phyloP scores from a whole-genome alignment of 2,888 invertebrate species.

The Drosophila percnosoma region DNA sequence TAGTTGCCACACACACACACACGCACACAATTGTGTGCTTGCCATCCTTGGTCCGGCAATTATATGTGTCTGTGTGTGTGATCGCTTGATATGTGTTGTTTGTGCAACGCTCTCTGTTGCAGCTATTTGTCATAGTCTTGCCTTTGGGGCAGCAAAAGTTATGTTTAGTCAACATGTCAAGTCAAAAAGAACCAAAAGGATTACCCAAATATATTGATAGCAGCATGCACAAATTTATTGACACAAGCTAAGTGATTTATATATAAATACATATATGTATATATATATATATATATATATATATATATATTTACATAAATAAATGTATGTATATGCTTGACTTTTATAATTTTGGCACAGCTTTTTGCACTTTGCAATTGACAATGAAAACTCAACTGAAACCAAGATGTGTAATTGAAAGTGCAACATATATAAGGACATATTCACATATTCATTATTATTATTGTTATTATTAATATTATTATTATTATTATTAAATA shows the following conservation, averaged over 20 bases:
- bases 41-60: constrained; percentile 25
- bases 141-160: constrained; percentile 36
- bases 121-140: constrained; percentile 58
- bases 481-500: not conserved
- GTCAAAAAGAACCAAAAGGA: constrained; percentile 16
- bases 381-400: not conserved
- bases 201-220: constrained; percentile 26
- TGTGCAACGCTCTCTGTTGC: constrained; percentile 24
- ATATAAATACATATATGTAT: not conserved
- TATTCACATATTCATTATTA: not conserved
- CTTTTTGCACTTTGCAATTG: not conserved
- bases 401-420: not conserved
- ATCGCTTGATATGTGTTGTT: constrained; percentile 17
- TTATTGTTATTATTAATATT: not conserved
- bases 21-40: constrained; percentile 28
- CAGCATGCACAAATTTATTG: constrained; percentile 7
- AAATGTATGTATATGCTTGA: not conserved
- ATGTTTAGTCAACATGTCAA: constrained; percentile 46
- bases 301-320: too few relatives aligned
- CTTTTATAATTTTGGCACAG: not conserved
- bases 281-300: not conserved
- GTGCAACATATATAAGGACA: not conserved
- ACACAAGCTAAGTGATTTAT: constrained; percentile 9
- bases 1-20: not conserved
- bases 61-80: constrained; percentile 11